Base-by-base conservation (phyloP, 2,888 invertebrate species). In the Agrotis clavis region DNA sequence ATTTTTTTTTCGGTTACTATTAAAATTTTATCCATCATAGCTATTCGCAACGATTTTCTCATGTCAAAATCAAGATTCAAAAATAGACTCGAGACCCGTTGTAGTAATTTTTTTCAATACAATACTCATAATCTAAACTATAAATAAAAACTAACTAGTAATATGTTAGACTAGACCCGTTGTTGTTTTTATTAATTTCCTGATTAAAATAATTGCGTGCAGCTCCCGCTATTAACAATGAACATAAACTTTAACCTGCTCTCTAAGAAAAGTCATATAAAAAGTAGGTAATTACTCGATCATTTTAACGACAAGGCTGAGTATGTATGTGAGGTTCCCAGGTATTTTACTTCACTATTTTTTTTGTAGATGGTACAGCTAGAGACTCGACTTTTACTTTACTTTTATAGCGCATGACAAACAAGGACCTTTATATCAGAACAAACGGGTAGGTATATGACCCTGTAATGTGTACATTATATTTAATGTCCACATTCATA, bases 371-470 rank as follows among this genome's bases (percentile, higher is more conserved):
- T 60, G n/a, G 62, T 84, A 78, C 72, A 14, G 35, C 0, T 41
- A 45, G 47, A 41, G 70, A 66, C 72, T 74, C 59, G 21, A 78
- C 78, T 77, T 85, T 86, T 81, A 82, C 79, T 81, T 71, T n/a
- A 71, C 63, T 75, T 77, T 84, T 81, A 66, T 69, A 54, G 70
- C 64, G 74, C 69, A 78, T 70, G 82, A 74, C 76, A 74, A 78
- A 84, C 72, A 64, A 69, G 78, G 69, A 77, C 74, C 70, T 72
- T 70, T 72, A 60, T 69, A 79, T 74, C 41, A 51, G 72, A 80
- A 77, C 59, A 67, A 64, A 59, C 30, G 70, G 66, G 71, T 79
- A 67, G 67, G 71, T 75, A 74, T 69, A 76, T 71, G 57, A 79
- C 78, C 76, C 63, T 74, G 67, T 61, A 60, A 21, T 19, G 18